Conservation (phyloP, 2,113 vertebrate genomes). For the Phylloscopus whistleri region DNA sequence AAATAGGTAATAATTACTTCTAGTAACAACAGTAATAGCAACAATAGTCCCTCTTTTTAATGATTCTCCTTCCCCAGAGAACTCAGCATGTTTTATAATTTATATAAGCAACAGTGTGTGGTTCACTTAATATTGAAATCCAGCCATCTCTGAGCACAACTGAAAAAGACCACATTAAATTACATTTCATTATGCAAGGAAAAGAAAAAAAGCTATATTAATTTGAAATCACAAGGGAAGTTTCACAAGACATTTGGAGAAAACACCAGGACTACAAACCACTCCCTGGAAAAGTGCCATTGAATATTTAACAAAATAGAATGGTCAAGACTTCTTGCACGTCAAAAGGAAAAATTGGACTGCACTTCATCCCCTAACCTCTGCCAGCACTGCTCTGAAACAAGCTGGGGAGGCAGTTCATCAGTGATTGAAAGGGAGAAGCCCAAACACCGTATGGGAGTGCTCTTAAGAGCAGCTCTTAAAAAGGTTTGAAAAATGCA, state of each 20-base stretch:
- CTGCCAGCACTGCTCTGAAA: neutral
- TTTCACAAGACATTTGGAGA: neutral
- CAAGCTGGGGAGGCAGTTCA: neutral
- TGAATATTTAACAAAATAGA: neutral
- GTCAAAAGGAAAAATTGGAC: neutral
- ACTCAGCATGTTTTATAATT: neutral
- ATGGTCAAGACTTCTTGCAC: neutral
- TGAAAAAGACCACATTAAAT: neutral
- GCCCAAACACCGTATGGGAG: neutral
- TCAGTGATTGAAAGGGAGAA: neutral
- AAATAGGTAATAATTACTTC: slow-evolving; percentile 19
- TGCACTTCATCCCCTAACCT: neutral
- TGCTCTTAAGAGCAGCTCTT: neutral
- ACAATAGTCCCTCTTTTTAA: neutral
- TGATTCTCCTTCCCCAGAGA: neutral
- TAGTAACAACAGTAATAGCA: neutral
- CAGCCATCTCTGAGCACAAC: neutral
- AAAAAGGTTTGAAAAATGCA: neutral
- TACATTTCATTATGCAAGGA: neutral
- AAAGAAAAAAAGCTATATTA: neutral
- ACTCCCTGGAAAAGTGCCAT: neutral
- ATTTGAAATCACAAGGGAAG: slow-evolving; percentile 8
- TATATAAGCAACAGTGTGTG: neutral
- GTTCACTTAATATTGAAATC: neutral
- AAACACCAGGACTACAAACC: neutral